Evolutionary conservation across 2,888 invertebrate genomes (phyloP).

Genomic region (Drepanosiphum platanoidis): DNA sequence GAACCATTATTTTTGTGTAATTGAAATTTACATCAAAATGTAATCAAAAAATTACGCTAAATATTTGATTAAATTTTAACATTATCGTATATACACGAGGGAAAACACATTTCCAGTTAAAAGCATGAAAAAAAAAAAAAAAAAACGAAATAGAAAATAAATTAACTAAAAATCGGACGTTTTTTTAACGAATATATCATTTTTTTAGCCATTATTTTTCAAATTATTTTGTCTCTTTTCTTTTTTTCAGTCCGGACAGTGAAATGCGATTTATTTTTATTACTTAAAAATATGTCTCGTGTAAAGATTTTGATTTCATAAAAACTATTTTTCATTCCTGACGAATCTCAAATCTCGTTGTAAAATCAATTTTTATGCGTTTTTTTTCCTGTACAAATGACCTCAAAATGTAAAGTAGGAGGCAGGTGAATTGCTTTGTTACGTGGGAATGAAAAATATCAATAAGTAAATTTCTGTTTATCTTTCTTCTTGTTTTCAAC

Average conservation of each 20-base stretch:
- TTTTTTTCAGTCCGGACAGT: no score
- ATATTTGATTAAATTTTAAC: neutral
- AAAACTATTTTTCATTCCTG: neutral
- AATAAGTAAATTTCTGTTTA: neutral
- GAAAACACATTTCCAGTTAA: neutral
- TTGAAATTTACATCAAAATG: no score
- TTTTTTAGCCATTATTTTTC: no score
- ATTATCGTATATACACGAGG: neutral
- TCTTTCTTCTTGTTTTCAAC: neutral
- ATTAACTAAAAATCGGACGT: no score
- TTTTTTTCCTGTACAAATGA: neutral
- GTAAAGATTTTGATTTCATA: neutral
- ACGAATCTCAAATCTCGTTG: neutral
- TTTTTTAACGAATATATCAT: no score
- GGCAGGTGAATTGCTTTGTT: neutral
- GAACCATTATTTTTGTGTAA: no score
- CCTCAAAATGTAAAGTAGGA: neutral
- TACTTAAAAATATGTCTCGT: no score
- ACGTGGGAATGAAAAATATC: neutral
- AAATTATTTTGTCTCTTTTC: no score
- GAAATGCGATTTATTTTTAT: no score
- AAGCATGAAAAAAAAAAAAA: no score
- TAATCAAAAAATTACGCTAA: no score
- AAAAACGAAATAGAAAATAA: no score
- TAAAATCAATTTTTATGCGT: neutral